Percentiles rank a stretch among this genome's conserved stretches.
Evolutionary conservation across 2,888 invertebrate species (phyloP).

Genomic region (Melinaea marsaeus): DNA sequence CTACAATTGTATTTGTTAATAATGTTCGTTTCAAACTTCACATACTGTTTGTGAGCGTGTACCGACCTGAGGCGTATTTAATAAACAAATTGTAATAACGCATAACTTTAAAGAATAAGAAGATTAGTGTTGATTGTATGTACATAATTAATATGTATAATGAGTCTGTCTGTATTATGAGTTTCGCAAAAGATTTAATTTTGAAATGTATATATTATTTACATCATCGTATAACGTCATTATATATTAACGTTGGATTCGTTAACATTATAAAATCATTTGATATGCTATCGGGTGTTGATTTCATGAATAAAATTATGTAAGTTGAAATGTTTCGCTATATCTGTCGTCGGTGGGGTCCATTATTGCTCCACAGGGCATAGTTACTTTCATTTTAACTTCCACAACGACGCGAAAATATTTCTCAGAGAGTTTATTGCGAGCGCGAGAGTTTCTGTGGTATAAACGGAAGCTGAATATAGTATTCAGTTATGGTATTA

Average conservation of each 20-base stretch:
- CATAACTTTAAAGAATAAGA: constrained; percentile 20
- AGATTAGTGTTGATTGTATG: constrained; percentile 22
- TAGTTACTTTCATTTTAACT: constrained; percentile 75
- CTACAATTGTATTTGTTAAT: too few relatives aligned
- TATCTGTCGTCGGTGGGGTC: constrained; percentile 54
- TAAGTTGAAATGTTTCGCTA: too few relatives aligned
- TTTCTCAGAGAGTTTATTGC: constrained; percentile 46
- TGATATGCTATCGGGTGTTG: constrained; percentile 53
- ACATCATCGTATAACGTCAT: constrained; percentile 25
- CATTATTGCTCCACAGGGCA: constrained; percentile 67
- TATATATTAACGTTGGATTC: constrained; percentile 32
- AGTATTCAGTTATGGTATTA: constrained; percentile 27
- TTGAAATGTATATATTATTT: constrained; percentile 32
- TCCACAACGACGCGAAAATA: constrained; percentile 76
- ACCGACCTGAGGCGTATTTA: constrained; percentile 7
- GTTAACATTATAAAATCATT: constrained; percentile 47
- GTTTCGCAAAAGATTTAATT: constrained; percentile 26
- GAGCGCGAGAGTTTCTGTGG: too few relatives aligned
- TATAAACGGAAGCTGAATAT: neutral
- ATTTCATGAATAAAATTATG: constrained; percentile 64
- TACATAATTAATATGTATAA: constrained; percentile 25
- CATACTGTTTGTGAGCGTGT: neutral
- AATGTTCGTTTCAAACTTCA: neutral
- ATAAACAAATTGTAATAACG: constrained; percentile 20
- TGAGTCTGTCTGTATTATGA: constrained; percentile 9